Evolutionary conservation across 2,113 vertebrate genomes (phyloP).

Genomic region (Vanacampus margaritifer): DNA sequence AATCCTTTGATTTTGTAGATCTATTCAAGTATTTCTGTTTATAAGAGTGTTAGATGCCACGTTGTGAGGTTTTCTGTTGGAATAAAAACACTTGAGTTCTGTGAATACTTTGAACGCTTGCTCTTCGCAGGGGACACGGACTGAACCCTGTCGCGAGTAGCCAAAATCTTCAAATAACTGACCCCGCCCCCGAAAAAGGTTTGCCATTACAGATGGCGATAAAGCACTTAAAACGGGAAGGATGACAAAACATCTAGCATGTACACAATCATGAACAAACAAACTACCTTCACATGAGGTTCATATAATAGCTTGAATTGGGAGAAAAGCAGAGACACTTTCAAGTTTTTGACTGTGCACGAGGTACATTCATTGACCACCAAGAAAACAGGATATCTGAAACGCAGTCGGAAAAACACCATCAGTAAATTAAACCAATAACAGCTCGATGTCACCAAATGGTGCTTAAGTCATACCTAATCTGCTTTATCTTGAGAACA

Average conservation of each 20-base stretch:
- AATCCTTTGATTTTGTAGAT: background rate
- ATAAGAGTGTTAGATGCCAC: background rate
- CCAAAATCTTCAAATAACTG: background rate
- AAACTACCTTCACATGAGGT: background rate
- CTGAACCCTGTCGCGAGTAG: background rate
- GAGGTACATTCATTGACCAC: background rate
- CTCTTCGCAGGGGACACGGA: background rate
- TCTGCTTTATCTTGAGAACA: background rate
- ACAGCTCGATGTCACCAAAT: background rate
- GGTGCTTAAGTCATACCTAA: background rate
- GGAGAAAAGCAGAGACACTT: background rate
- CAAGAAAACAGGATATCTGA: no score
- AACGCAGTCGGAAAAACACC: no score
- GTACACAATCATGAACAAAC: background rate
- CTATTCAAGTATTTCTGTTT: background rate
- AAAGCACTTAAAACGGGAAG: background rate
- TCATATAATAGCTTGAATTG: background rate
- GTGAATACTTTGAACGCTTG: conserved; percentile 30
- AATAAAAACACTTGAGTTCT: conserved; percentile 35
- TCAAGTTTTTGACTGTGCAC: background rate
- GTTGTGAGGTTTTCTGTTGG: background rate
- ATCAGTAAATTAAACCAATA: background rate
- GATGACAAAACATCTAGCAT: no score
- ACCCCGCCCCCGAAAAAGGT: background rate
- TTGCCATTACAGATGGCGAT: background rate